phyloP scores from a whole-genome alignment of 1,140 invertebrate species.

The Plodia interpunctella region DNA sequence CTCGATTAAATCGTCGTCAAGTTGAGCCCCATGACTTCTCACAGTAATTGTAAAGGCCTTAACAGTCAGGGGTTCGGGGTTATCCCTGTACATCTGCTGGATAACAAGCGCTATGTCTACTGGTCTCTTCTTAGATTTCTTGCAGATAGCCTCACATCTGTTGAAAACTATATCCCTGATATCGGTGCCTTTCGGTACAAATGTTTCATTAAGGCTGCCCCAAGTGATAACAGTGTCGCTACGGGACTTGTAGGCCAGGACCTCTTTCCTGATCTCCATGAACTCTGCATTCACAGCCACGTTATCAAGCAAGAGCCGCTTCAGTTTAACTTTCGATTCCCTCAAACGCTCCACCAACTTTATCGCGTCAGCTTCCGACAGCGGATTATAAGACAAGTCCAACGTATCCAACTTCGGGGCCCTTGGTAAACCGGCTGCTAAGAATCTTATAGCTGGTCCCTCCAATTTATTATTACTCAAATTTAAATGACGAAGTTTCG shows the following conservation, averaged over 20 bases:
- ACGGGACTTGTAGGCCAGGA: slow-evolving; percentile 28
- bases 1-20: slow-evolving; percentile 3
- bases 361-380: slow-evolving; percentile 51
- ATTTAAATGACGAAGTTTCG: slow-evolving; percentile 30
- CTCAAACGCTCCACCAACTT: slow-evolving; percentile 28
- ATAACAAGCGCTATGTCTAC: slow-evolving; percentile 9
- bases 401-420: slow-evolving; percentile 42
- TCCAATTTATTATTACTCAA: slow-evolving; percentile 45
- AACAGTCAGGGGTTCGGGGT: not conserved
- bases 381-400: slow-evolving; percentile 61
- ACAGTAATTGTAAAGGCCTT: not conserved
- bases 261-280: slow-evolving; percentile 20
- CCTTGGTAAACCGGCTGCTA: slow-evolving; percentile 24
- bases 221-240: slow-evolving; percentile 34
- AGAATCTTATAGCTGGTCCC: slow-evolving; percentile 24
- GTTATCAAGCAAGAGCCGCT: slow-evolving; percentile 40
- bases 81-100: not conserved
- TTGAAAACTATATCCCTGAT: slow-evolving; percentile 23
- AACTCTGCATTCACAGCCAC: slow-evolving; percentile 35
- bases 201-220: slow-evolving; percentile 27
- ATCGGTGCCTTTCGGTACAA: slow-evolving; percentile 28
- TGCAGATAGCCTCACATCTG: slow-evolving; percentile 3
- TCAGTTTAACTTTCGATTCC: slow-evolving; percentile 30
- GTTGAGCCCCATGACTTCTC: not conserved
- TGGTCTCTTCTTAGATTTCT: not conserved